A percentile compares a stretch with the other conserved stretches of the same genome.
phyloP scores from a whole-genome alignment of 2,113 vertebrate genomes.

The Aspidoscelis tigris region DNA sequence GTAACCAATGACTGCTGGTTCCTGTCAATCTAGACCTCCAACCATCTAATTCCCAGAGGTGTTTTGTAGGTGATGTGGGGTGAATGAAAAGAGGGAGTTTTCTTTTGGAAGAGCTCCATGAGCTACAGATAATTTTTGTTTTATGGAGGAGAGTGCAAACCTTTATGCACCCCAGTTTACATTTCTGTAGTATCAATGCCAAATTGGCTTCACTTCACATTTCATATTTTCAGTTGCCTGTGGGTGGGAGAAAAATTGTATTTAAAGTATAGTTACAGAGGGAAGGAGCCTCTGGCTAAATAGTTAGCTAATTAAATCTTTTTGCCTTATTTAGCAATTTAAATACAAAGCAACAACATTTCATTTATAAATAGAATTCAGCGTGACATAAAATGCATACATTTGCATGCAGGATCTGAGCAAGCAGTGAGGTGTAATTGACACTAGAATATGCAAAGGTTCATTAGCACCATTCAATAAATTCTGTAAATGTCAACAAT shows the following conservation, averaged over 20 bases:
- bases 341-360: slow-evolving; percentile 27
- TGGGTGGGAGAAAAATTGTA: background rate
- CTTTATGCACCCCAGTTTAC: background rate
- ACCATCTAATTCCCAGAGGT: no score
- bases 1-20: no score
- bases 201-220: background rate
- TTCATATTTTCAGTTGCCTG: background rate
- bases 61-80: no score
- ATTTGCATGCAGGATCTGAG: slow-evolving; percentile 25
- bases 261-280: slow-evolving; percentile 10
- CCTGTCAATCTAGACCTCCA: no score
- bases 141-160: no score
- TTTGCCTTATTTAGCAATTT: slow-evolving; percentile 34
- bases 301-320: slow-evolving; percentile 8
- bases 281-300: slow-evolving; percentile 19
- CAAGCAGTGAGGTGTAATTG: slow-evolving; percentile 18
- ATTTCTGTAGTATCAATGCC: background rate
- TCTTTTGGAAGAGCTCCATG: no score
- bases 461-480: slow-evolving; percentile 23
- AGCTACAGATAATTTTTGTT: background rate
- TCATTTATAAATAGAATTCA: slow-evolving; percentile 18
- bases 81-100: no score
- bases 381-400: slow-evolving; percentile 15
- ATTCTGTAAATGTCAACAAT: slow-evolving; percentile 19
- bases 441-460: slow-evolving; percentile 20